Base-by-base conservation (phyloP, 1,140 invertebrate genomes). In the Periplaneta americana region DNA sequence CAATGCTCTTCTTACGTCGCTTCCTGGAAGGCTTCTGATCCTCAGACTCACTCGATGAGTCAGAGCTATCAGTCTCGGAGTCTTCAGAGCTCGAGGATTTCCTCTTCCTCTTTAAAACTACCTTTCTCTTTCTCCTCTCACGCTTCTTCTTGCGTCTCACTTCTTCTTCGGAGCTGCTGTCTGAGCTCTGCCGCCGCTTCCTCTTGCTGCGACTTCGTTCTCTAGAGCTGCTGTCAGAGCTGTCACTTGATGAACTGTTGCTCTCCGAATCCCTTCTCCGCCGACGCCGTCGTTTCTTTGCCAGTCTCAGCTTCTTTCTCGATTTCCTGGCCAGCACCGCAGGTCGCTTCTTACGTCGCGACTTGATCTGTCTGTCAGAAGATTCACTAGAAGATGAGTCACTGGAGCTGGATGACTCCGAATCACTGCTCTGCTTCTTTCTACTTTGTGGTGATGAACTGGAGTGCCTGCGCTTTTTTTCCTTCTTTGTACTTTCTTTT, bases 11-110 rank as follows among this genome's bases (percentile, higher is more conserved):
- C 76, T 78, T 78, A 6, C 6, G 8, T 18, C n/a, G 77, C 28
- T 78, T 78, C 36, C n/a, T 78, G 13, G 32, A n/a, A 9, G 39
- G 31, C 22, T 78, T 78, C 18, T 78, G 36, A 48, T 78, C 35
- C 28, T 48, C 39, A 8, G 28, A 31, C 22, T 78, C 77, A 74
- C 79, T 80, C 22, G 48, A 66, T 11, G 81, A 35, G 75, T 34
- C n/a, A 1, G 80, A 75, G 11, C n/a, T 39, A 36, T 75, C 74
- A 32, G 28, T 48, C 22, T 32, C 34, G 9, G 81, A 81, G 32
- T 77, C 34, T 32, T 81, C 81, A 36, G 81, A 78, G 39, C 48
- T 81, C 8, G 74, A 57, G 13, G 75, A 17, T 28, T 37, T 78
- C 36, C 39, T 81, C 33, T 77, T 81, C 31, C 18, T 31, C 36